A percentile compares a stretch with the other conserved stretches of the same genome.
These are phyloP conservation scores for Platycercus adscitus DNA, from an alignment of 2,113 vertebrate species.

Conservation along the genomic window DNA sequence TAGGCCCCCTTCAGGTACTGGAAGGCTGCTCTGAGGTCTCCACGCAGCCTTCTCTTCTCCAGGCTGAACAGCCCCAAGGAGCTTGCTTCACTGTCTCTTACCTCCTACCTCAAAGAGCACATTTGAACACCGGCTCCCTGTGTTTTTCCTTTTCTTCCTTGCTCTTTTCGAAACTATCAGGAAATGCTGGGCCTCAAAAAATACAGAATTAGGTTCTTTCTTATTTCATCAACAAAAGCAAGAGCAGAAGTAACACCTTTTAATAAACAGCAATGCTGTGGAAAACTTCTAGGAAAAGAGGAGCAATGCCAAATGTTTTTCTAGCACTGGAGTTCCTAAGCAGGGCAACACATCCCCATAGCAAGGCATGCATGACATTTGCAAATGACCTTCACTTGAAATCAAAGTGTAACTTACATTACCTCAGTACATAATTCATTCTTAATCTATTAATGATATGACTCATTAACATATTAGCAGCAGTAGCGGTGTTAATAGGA, in stretches of 20 bases:
- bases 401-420: not conserved
- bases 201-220: not conserved
- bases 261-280: not conserved
- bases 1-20: too few relatives aligned
- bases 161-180: not conserved
- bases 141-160: not conserved
- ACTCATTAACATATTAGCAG: slow-evolving; percentile 55
- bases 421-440: slow-evolving; percentile 25
- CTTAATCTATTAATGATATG: slow-evolving; percentile 51
- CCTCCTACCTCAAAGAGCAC: not conserved
- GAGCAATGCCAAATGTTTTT: not conserved
- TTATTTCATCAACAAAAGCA: not conserved
- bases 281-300: slow-evolving; percentile 38
- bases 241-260: not conserved
- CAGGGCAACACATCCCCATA: not conserved
- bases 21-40: too few relatives aligned
- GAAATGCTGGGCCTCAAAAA: not conserved
- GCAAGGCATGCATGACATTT: not conserved
- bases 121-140: not conserved
- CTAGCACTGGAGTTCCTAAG: not conserved
- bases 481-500: not conserved
- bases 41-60: too few relatives aligned
- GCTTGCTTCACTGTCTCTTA: not conserved
- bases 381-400: slow-evolving; percentile 12
- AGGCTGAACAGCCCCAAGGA: not conserved